A percentile compares a stretch with the other conserved stretches of the same genome.
These are phyloP conservation scores for Lagocephalus sceleratus DNA, from an alignment of 2,797 vertebrate genomes.

Conservation along the genomic window DNA sequence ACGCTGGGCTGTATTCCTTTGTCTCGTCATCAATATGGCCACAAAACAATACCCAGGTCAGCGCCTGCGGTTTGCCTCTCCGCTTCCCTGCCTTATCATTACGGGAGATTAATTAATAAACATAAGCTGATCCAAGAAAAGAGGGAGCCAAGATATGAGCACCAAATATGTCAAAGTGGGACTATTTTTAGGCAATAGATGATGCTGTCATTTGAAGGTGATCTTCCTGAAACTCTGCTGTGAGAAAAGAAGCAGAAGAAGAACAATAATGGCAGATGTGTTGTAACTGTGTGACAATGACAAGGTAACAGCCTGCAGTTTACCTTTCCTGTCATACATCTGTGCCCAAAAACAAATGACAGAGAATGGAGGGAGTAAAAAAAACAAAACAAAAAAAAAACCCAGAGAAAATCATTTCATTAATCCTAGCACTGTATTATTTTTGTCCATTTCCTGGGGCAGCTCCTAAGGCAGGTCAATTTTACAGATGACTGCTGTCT, in stretches of 20 bases:
- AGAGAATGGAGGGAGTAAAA: slow-evolving; percentile 19
- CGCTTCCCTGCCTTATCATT: slow-evolving; percentile 41
- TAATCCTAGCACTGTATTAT: slow-evolving; percentile 60
- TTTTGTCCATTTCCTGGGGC: slow-evolving; percentile 61
- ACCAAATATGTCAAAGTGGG: slow-evolving; percentile 64
- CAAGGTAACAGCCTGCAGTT: slow-evolving; percentile 51
- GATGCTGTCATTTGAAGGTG: slow-evolving; percentile 68
- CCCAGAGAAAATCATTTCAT: slow-evolving; percentile 63
- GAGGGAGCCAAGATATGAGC: slow-evolving; percentile 54
- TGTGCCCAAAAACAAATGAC: slow-evolving; percentile 33
- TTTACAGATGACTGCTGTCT: slow-evolving; percentile 80
- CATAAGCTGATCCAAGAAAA: slow-evolving; percentile 61
- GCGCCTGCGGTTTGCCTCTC: slow-evolving; percentile 25
- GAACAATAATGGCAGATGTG: slow-evolving; percentile 50
- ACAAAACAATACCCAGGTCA: slow-evolving; percentile 41
- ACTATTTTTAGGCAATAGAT: slow-evolving; percentile 72
- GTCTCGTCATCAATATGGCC: slow-evolving; percentile 24
- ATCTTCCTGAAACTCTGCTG: slow-evolving; percentile 59
- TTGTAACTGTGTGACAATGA: slow-evolving; percentile 46
- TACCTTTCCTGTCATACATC: slow-evolving; percentile 56
- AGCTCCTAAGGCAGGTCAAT: slow-evolving; percentile 68
- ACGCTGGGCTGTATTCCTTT: slow-evolving; percentile 41
- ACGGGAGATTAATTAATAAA: slow-evolving; percentile 68
- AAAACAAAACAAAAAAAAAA: too few species aligned
- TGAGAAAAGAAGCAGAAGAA: slow-evolving; percentile 44